Conservation (phyloP, 2,113 vertebrate genomes). For the Megalops atlanticus region DNA sequence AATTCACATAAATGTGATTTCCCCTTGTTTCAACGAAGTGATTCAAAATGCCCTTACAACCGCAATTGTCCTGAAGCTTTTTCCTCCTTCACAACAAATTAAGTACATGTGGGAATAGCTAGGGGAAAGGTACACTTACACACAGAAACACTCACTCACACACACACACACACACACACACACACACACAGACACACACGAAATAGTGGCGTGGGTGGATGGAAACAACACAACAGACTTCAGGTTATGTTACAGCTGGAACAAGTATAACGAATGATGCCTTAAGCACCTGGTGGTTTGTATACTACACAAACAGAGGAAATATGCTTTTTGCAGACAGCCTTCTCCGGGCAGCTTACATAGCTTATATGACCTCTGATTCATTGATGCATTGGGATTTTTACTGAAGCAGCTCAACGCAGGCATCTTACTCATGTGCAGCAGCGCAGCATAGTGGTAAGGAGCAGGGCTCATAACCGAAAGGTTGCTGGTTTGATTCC, state of each 20-base stretch:
- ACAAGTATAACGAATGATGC: conserved; percentile 3
- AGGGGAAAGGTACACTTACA: not conserved
- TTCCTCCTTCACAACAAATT: not conserved
- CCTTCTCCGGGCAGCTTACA: not conserved
- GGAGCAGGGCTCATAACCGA: not conserved
- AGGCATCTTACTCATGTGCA: not conserved
- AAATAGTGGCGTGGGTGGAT: too few relatives aligned
- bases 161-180: too few relatives aligned
- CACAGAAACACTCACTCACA: not conserved
- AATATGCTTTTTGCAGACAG: not conserved
- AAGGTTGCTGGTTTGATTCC: too few relatives aligned
- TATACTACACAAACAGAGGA: not conserved
- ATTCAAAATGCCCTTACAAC: not conserved
- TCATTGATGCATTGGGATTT: too few relatives aligned
- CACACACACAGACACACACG: too few relatives aligned
- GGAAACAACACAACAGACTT: not conserved
- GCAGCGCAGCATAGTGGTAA: not conserved
- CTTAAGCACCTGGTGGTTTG: not conserved
- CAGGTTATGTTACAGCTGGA: conserved; percentile 1
- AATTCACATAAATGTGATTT: not conserved
- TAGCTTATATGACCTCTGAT: too few relatives aligned
- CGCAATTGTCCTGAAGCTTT: not conserved
- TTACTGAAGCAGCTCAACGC: not conserved
- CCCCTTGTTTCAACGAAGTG: not conserved
- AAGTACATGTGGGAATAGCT: conserved; percentile 9